A percentile compares a stretch with the other conserved stretches of the same genome.
Conservation (phyloP, 2,797 vertebrate genomes). For the Muscicapa striata region DNA sequence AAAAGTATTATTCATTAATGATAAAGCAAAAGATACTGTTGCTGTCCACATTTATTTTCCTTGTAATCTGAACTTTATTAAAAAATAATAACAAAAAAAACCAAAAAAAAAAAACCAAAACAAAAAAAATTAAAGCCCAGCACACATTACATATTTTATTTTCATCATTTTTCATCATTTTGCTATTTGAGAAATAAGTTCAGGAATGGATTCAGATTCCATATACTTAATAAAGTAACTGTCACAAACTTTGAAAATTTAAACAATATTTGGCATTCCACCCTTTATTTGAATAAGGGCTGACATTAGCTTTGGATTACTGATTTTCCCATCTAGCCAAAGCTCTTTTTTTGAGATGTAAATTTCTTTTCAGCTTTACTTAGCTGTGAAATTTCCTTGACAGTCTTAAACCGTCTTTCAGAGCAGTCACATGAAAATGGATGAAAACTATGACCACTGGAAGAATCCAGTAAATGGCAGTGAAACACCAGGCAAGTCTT, state of each 20-base stretch:
- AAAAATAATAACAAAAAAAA: neutral
- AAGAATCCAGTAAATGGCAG: neutral
- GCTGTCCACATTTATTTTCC: neutral
- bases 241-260: neutral
- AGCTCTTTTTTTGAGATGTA: neutral
- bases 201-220: neutral
- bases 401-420: neutral
- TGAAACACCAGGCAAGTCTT: neutral
- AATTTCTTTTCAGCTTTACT: neutral
- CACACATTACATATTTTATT: neutral
- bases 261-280: neutral
- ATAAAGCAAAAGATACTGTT: neutral
- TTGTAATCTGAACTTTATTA: neutral
- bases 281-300: neutral
- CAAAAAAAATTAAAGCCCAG: neutral
- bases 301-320: neutral
- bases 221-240: neutral
- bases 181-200: neutral
- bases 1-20: neutral
- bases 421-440: neutral
- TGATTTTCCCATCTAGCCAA: neutral
- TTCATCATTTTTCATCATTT: neutral
- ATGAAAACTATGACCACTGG: neutral
- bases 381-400: neutral
- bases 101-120: neutral